Evolutionary conservation across 2,113 vertebrate species (phyloP).

Genomic region (Abramis brama): DNA sequence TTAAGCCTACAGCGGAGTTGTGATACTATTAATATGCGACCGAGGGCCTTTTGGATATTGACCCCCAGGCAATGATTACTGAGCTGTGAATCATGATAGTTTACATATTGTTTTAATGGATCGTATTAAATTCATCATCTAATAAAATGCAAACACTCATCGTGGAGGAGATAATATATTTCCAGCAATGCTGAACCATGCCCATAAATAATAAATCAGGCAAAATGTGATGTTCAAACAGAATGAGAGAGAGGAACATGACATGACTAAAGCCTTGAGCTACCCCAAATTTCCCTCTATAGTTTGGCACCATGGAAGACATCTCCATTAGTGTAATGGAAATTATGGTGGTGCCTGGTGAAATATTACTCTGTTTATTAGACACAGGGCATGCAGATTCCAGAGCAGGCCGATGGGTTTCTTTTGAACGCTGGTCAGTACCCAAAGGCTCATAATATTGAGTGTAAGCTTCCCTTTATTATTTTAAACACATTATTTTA

Average conservation of each 20-base stretch:
- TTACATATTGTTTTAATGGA: constrained; percentile 56
- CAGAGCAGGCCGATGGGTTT: not conserved
- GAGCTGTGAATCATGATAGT: constrained; percentile 49
- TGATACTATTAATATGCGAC: constrained; percentile 44
- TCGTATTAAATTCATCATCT: constrained; percentile 54
- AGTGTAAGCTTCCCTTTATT: not conserved
- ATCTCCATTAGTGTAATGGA: constrained; percentile 47
- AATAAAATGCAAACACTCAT: constrained; percentile 49
- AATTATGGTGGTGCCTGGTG: constrained; percentile 11
- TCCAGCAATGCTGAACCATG: constrained; percentile 16
- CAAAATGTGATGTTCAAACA: constrained; percentile 40
- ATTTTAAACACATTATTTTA: not conserved
- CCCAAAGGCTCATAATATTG: not conserved
- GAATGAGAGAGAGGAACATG: constrained; percentile 32
- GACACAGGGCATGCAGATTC: constrained; percentile 15
- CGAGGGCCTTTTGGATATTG: constrained; percentile 45
- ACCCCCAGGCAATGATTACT: constrained; percentile 54
- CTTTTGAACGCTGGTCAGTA: not conserved
- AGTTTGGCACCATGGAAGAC: constrained; percentile 28
- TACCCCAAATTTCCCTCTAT: constrained; percentile 7
- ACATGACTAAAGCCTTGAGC: constrained; percentile 40
- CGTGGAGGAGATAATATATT: constrained; percentile 46
- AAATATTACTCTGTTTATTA: constrained; percentile 45
- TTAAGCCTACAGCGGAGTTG: constrained; percentile 12
- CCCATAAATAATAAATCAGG: constrained; percentile 51